Evolutionary conservation across 2,113 vertebrate species (phyloP).

Genomic region (Scomber scombrus): DNA sequence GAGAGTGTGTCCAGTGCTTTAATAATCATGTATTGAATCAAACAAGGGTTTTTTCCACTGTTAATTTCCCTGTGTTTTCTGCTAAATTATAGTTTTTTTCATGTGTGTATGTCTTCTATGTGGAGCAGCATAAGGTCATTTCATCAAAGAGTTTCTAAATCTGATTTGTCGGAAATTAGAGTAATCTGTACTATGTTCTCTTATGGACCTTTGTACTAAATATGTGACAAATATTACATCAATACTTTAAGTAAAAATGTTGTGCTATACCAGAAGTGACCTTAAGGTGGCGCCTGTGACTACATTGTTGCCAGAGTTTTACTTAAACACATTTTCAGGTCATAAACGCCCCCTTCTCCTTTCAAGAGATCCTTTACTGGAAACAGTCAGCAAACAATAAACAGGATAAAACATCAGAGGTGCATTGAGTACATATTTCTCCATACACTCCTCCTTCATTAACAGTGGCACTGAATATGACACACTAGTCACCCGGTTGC

Average conservation of each 20-base stretch:
- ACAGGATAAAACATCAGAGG: constrained; percentile 8
- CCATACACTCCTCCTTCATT: constrained; percentile 31
- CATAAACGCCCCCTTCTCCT: constrained; percentile 1
- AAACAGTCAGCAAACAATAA: constrained; percentile 21
- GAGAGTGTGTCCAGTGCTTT: background rate
- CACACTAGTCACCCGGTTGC: constrained; percentile 35
- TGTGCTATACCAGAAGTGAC: constrained; percentile 28
- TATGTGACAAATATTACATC: background rate
- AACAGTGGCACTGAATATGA: constrained; percentile 20
- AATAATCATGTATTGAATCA: background rate
- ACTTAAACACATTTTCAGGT: background rate
- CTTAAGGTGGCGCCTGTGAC: constrained; percentile 67
- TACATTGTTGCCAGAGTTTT: constrained; percentile 5
- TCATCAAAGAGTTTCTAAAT: background rate
- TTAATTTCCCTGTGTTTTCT: background rate
- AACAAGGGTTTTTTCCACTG: background rate
- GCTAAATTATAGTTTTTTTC: too few species aligned
- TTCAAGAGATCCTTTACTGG: constrained; percentile 22
- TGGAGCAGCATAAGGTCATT: background rate
- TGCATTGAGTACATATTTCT: background rate
- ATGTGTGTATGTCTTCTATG: too few species aligned
- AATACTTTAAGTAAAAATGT: background rate
- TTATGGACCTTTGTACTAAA: background rate
- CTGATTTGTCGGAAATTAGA: background rate
- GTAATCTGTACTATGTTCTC: background rate